Evolutionary conservation across 2,888 invertebrate genomes (phyloP).

Genomic region (Polyploca ridens): DNA sequence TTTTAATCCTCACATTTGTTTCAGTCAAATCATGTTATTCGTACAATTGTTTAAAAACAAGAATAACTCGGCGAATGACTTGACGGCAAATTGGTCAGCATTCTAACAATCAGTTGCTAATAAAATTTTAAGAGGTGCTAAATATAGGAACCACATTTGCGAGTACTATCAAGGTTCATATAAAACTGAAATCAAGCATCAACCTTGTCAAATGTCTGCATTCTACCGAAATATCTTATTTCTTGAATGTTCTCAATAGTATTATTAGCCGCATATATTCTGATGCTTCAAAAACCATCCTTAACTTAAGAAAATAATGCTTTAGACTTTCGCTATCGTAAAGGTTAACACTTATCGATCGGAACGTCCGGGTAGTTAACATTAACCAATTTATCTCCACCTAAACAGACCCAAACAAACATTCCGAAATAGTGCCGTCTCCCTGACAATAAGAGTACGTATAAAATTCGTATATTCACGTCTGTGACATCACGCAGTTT

Average conservation of each 20-base stretch:
- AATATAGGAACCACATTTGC: background rate
- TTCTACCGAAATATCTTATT: background rate
- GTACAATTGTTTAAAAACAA: too few relatives aligned
- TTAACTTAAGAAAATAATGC: background rate
- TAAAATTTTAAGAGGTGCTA: background rate
- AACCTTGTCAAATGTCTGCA: background rate
- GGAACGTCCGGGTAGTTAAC: background rate
- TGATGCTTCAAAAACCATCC: too few relatives aligned
- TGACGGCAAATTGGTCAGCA: too few relatives aligned
- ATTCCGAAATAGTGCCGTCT: background rate
- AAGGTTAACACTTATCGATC: background rate
- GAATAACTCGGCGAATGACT: too few relatives aligned
- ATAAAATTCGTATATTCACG: background rate
- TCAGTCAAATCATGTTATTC: background rate
- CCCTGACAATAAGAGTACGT: background rate
- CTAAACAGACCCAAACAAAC: slow-evolving; percentile 9
- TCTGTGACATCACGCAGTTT: slow-evolving; percentile 20
- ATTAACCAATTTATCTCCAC: background rate
- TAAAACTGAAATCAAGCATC: background rate
- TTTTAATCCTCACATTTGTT: background rate
- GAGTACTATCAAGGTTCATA: background rate
- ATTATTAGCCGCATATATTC: too few relatives aligned
- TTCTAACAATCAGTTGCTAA: background rate
- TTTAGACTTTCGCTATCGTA: background rate
- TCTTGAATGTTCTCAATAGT: too few relatives aligned